Evolutionary conservation across 2,113 vertebrate species (phyloP).

Genomic region (Cettia cetti): DNA sequence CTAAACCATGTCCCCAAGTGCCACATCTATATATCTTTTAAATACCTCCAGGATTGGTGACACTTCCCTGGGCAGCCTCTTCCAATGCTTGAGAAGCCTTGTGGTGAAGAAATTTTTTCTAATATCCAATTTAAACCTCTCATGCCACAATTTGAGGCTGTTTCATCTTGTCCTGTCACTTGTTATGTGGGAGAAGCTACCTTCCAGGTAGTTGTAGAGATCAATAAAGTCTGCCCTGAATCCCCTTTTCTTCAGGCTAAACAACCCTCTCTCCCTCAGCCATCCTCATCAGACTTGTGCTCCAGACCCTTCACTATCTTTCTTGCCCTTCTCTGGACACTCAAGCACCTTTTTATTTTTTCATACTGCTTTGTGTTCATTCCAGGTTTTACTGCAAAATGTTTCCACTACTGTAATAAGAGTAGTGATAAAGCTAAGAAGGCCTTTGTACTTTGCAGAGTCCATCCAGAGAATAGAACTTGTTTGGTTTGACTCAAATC

Average conservation of each 20-base stretch:
- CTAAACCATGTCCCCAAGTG: not conserved
- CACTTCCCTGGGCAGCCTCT: not conserved
- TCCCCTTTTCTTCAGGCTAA: not conserved
- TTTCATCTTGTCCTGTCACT: not conserved
- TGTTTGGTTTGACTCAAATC: conserved; percentile 10
- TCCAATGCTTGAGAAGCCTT: not conserved
- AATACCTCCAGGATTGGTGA: not conserved
- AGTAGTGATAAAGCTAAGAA: conserved; percentile 11
- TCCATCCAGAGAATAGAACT: not conserved
- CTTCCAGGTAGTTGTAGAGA: not conserved
- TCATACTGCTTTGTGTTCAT: not conserved
- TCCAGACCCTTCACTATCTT: not conserved
- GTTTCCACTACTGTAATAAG: not conserved
- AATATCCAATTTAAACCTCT: not conserved
- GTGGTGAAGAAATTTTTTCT: not conserved
- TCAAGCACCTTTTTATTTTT: not conserved
- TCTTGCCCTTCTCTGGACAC: not conserved
- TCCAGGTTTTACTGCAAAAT: not conserved
- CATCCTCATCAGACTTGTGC: not conserved
- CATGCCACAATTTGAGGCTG: not conserved
- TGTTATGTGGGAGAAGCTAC: not conserved
- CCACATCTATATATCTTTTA: not conserved
- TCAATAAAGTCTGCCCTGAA: not conserved
- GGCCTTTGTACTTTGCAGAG: conserved; percentile 3
- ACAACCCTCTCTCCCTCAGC: not conserved